These are phyloP conservation scores for Crypturellus tataupa DNA, from an alignment of 2,797 vertebrate species.

Conservation along the genomic window DNA sequence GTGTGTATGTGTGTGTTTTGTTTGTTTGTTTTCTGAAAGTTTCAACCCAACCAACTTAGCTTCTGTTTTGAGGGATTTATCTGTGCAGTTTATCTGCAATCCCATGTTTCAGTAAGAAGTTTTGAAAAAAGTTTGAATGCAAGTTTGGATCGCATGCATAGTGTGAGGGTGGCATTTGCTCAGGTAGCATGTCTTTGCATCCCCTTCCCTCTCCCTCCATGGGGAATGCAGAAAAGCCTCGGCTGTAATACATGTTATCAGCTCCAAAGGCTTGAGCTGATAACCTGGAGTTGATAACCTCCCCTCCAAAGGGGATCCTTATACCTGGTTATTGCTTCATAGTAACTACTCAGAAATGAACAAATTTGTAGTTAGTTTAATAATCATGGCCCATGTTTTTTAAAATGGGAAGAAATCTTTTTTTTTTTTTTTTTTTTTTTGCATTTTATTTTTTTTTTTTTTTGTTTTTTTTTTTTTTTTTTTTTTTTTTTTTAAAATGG, in stretches of 20 bases:
- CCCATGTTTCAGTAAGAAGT: background rate
- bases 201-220: background rate
- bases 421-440: no score
- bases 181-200: background rate
- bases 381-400: background rate
- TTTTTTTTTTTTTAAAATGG: background rate
- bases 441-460: background rate
- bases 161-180: background rate
- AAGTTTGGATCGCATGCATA: background rate
- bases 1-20: no score
- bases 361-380: background rate
- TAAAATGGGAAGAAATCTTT: background rate
- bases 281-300: no score
- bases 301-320: background rate
- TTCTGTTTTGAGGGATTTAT: background rate
- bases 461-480: background rate
- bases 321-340: background rate
- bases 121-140: background rate
- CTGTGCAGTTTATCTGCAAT: background rate
- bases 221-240: background rate
- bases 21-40: background rate
- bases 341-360: background rate
- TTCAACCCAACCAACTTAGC: background rate
- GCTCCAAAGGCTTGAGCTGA: no score
- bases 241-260: background rate